Conservation (phyloP, 2,797 vertebrate genomes). For the Tragopan temminckii region DNA sequence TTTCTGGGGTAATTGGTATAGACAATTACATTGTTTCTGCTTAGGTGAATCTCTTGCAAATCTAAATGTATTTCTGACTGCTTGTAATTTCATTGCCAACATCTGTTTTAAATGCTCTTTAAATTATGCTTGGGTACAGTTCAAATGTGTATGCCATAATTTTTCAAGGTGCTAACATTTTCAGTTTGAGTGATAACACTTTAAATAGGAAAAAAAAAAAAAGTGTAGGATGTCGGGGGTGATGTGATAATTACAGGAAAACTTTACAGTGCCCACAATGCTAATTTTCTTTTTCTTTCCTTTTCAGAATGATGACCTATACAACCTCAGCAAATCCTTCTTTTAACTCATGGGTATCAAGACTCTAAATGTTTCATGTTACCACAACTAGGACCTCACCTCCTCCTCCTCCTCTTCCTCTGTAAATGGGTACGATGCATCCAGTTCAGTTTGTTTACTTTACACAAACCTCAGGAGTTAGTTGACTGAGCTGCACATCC, state of each 20-base stretch:
- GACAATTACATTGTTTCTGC: constrained; percentile 61
- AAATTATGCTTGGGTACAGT: constrained; percentile 48
- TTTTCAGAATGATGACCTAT: constrained; percentile 87
- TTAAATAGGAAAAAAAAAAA: not conserved
- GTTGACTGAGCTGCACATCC: constrained; percentile 86
- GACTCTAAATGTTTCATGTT: constrained; percentile 82
- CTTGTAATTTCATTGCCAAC: constrained; percentile 59
- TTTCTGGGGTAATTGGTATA: constrained; percentile 48
- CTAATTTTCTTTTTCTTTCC: constrained; percentile 65
- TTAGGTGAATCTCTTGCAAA: constrained; percentile 60
- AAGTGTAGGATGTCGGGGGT: too few relatives aligned
- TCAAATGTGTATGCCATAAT: not conserved
- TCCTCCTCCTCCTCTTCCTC: constrained; percentile 80
- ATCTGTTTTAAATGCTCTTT: constrained; percentile 63
- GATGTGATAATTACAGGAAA: not conserved
- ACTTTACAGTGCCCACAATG: not conserved
- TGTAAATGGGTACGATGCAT: constrained; percentile 86
- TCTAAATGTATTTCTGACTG: constrained; percentile 44
- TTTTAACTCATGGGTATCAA: constrained; percentile 86
- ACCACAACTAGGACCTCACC: constrained; percentile 87
- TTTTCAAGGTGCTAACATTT: constrained; percentile 42
- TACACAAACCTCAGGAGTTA: constrained; percentile 88
- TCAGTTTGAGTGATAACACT: constrained; percentile 9
- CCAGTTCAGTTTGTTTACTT: constrained; percentile 88
- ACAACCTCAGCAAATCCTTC: constrained; percentile 84